Conservation (phyloP, 2,113 vertebrate species). For the Tragelaphus imberbis region DNA sequence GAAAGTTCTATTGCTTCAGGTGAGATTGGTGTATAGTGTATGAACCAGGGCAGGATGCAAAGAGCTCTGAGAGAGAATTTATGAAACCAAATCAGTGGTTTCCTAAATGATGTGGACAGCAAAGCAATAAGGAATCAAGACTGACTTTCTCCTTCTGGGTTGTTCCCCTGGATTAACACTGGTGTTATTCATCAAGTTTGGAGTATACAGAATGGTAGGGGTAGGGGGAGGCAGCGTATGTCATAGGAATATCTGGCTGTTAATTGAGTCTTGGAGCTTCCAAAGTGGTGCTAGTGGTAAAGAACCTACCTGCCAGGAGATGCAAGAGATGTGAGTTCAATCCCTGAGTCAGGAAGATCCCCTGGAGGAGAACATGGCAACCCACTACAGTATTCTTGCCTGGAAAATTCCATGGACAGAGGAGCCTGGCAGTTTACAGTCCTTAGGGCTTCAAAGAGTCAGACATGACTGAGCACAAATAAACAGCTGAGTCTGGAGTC, state of each 20-base stretch:
- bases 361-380: background rate
- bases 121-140: background rate
- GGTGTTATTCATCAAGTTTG: background rate
- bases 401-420: background rate
- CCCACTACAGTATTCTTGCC: background rate
- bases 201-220: background rate
- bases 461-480: background rate
- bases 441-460: background rate
- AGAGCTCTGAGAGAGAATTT: background rate
- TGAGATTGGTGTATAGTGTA: background rate
- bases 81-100: background rate
- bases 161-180: background rate
- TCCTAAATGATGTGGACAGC: background rate
- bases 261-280: background rate
- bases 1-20: too few relatives aligned
- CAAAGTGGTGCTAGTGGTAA: background rate
- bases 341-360: background rate
- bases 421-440: background rate
- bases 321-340: background rate
- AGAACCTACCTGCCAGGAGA: background rate
- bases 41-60: background rate
- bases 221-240: fast-evolving
- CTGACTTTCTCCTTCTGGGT: background rate
- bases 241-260: background rate
- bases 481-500: background rate